phyloP scores from a whole-genome alignment of 2,888 invertebrate genomes.

The Hydriomena furcata region DNA sequence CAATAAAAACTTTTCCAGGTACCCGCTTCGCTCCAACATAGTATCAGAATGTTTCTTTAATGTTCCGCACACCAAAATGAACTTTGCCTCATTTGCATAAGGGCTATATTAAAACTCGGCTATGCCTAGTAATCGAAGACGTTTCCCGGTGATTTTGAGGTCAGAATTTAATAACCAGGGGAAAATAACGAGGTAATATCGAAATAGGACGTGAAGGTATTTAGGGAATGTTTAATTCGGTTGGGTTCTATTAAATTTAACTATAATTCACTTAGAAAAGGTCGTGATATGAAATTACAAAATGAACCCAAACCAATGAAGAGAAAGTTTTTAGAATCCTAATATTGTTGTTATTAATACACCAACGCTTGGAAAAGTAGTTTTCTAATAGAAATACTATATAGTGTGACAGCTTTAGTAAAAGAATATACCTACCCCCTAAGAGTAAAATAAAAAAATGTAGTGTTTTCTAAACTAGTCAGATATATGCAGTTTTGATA shows the following conservation, averaged over 20 bases:
- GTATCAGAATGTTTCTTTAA: conserved; percentile 21
- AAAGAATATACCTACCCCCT: too few relatives aligned
- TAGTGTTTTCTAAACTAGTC: too few relatives aligned
- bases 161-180: conserved; percentile 25
- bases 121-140: conserved; percentile 2
- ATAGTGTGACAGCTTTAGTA: too few relatives aligned
- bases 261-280: conserved; percentile 7
- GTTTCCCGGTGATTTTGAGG: conserved; percentile 11
- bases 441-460: too few relatives aligned
- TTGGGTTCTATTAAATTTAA: conserved; percentile 18
- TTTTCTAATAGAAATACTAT: too few relatives aligned
- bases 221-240: conserved; percentile 22
- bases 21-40: conserved; percentile 15
- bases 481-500: too few relatives aligned
- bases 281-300: neutral
- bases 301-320: too few relatives aligned
- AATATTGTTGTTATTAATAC: too few relatives aligned
- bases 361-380: too few relatives aligned
- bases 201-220: conserved; percentile 20
- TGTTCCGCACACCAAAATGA: conserved; percentile 2
- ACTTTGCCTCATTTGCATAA: conserved; percentile 12
- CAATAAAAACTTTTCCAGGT: conserved; percentile 35
- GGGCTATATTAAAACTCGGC: neutral
- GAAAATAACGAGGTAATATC: conserved; percentile 20
- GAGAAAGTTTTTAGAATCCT: too few relatives aligned